Evolutionary conservation across 2,113 vertebrate genomes (phyloP).

Genomic region (Protomyctophum bolini): DNA sequence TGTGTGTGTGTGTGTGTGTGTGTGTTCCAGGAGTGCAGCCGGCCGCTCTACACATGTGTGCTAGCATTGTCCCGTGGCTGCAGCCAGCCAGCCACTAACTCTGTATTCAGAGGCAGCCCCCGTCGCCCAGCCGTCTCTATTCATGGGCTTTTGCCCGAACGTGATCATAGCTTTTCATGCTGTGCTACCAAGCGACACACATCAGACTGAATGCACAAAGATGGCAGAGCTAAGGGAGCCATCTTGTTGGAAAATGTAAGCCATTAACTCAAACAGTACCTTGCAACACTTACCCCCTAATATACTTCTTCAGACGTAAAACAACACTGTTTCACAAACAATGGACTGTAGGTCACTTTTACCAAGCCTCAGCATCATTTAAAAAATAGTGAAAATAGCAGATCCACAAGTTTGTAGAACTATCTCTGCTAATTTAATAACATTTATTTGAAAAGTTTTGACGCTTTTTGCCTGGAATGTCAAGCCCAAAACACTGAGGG

Average conservation of each 20-base stretch:
- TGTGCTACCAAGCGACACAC: conserved; percentile 57
- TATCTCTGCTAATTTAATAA: too few species aligned
- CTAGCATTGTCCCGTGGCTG: conserved; percentile 57
- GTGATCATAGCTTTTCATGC: conserved; percentile 67
- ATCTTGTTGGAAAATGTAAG: conserved; percentile 46
- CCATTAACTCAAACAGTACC: conserved; percentile 13
- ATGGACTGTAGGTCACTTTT: too few species aligned
- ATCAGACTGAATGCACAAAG: conserved; percentile 54
- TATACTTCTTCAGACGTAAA: not conserved
- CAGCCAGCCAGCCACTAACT: conserved; percentile 56
- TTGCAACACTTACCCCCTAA: conserved; percentile 9
- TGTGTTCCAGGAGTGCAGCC: conserved; percentile 25
- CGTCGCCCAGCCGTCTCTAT: conserved; percentile 50
- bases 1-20: conserved; percentile 21
- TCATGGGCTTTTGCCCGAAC: conserved; percentile 63
- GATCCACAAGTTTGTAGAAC: too few species aligned
- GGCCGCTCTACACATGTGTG: conserved; percentile 52
- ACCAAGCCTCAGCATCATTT: too few species aligned
- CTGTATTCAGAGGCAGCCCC: conserved; percentile 55
- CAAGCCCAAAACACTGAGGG: too few species aligned
- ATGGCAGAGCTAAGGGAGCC: conserved; percentile 42
- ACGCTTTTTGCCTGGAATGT: too few species aligned
- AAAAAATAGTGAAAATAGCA: not conserved
- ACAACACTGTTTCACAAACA: not conserved
- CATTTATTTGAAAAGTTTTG: too few species aligned